These are phyloP conservation scores for Ctenochaetus hawaiiensis DNA, from an alignment of 2,797 vertebrate genomes.

Conservation along the genomic window DNA sequence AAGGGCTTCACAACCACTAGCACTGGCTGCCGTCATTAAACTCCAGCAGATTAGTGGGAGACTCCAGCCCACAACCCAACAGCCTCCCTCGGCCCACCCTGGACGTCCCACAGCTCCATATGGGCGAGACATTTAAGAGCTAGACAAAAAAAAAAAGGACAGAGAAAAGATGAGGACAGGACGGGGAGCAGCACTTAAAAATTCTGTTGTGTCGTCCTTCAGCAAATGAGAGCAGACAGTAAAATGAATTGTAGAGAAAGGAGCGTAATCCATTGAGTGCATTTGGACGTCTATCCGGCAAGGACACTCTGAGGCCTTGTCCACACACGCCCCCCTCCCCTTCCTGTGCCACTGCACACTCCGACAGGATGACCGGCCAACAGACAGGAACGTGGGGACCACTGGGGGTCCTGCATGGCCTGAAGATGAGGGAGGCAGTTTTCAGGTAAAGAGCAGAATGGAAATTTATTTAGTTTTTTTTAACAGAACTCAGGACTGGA, in stretches of 20 bases:
- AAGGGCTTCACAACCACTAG: conserved; percentile 71
- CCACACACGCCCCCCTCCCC: conserved; percentile 28
- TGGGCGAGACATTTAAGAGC: conserved; percentile 42
- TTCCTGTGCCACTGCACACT: conserved; percentile 55
- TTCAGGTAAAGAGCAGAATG: conserved; percentile 79
- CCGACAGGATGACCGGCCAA: conserved; percentile 75
- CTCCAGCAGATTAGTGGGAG: conserved; percentile 82
- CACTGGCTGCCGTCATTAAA: conserved; percentile 76
- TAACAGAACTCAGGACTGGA: background rate
- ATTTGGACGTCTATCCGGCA: conserved; percentile 43
- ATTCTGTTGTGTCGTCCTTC: conserved; percentile 12
- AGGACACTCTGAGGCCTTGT: conserved; percentile 56
- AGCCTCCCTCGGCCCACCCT: conserved; percentile 64
- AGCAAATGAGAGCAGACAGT: conserved; percentile 18
- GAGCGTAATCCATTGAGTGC: conserved; percentile 7
- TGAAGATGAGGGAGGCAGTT: conserved; percentile 80
- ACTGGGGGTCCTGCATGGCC: conserved; percentile 28
- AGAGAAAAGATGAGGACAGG: conserved; percentile 21
- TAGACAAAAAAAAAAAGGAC: conserved; percentile 9
- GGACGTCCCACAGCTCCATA: conserved; percentile 53
- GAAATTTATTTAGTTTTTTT: background rate
- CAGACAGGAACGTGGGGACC: conserved; percentile 48
- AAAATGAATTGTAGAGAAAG: conserved; percentile 33
- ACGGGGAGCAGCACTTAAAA: background rate
- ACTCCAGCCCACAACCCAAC: conserved; percentile 69